A percentile compares a stretch with the other conserved stretches of the same genome.
Conservation (phyloP, 2,113 vertebrate genomes). For the Dipodomys spectabilis region DNA sequence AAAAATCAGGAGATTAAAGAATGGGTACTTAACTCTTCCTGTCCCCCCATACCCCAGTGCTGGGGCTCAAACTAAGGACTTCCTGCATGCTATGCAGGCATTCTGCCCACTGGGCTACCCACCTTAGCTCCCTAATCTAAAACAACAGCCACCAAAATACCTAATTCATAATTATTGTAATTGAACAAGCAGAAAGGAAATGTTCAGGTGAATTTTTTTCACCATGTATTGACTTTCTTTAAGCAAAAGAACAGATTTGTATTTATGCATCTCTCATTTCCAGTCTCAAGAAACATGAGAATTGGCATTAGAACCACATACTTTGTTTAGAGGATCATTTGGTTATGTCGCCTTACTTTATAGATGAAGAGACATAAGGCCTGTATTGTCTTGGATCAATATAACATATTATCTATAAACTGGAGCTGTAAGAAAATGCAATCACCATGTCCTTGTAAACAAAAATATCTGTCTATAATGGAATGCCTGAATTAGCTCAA, state of each 20-base stretch:
- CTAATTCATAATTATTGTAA: not conserved
- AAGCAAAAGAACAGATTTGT: not conserved
- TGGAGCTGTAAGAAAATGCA: constrained; percentile 34
- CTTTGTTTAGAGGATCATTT: constrained; percentile 25
- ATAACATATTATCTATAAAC: constrained; percentile 5
- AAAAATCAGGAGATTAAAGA: not conserved
- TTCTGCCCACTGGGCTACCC: no score
- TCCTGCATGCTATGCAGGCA: no score
- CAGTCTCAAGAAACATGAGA: constrained; percentile 30
- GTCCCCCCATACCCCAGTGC: no score
- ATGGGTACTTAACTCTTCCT: not conserved
- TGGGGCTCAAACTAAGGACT: no score
- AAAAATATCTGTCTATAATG: not conserved
- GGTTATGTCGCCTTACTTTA: constrained; percentile 46
- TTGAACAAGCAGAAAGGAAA: constrained; percentile 5
- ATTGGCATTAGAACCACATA: not conserved
- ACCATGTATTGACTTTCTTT: not conserved
- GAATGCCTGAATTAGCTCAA: constrained; percentile 8
- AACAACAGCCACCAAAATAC: not conserved
- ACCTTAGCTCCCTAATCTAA: not conserved
- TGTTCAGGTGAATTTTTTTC: not conserved
- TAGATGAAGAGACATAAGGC: constrained; percentile 1
- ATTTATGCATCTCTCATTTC: constrained; percentile 32
- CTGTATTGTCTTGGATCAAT: not conserved
- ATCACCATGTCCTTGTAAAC: not conserved